Evolutionary conservation across 2,888 invertebrate species (phyloP).

Genomic region (Lamellibrachia columna): DNA sequence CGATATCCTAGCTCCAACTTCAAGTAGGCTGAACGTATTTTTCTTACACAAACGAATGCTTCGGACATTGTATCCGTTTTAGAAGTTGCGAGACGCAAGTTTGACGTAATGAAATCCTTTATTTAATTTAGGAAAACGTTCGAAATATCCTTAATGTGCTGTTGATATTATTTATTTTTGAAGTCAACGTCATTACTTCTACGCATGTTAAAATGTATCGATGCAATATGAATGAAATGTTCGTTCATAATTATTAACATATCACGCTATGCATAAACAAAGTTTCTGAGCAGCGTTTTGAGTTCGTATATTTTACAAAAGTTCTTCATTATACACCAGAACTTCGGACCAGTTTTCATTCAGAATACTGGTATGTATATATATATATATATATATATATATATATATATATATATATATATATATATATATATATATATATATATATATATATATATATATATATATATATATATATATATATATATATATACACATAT

Average conservation of each 20-base stretch:
- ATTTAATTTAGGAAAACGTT: too few relatives aligned
- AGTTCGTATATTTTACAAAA: background rate
- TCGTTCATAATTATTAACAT: background rate
- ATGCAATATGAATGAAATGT: too few relatives aligned
- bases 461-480: conserved; percentile 22
- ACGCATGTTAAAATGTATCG: too few relatives aligned
- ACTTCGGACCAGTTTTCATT: background rate
- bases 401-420: background rate
- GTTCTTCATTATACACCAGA: background rate
- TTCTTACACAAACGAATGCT: too few relatives aligned
- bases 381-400: background rate
- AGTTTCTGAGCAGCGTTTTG: background rate
- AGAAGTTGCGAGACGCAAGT: too few relatives aligned
- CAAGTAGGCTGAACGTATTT: too few relatives aligned
- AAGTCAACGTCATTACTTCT: too few relatives aligned
- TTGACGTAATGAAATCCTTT: too few relatives aligned
- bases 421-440: background rate
- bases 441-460: background rate
- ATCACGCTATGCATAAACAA: background rate
- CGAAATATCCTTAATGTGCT: too few relatives aligned
- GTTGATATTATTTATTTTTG: too few relatives aligned
- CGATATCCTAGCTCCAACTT: too few relatives aligned
- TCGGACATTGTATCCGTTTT: too few relatives aligned
- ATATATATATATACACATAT: conserved; percentile 28
- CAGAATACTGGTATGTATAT: background rate